These are phyloP conservation scores for Chaenogobius annularis DNA, from an alignment of 2,113 vertebrate species.

Conservation along the genomic window DNA sequence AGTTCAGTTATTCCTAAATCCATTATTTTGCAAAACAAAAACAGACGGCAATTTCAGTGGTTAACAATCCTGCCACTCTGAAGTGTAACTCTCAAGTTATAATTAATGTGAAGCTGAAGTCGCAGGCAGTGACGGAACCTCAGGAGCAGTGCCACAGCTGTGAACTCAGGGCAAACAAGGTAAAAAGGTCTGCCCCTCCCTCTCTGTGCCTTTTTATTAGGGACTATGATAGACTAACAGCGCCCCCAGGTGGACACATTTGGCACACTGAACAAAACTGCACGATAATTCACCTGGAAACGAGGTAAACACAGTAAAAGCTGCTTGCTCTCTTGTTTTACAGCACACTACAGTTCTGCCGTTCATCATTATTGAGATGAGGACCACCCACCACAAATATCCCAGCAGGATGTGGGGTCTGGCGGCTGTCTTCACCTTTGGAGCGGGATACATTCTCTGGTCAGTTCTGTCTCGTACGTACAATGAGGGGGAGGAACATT, in stretches of 20 bases:
- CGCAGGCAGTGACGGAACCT: background rate
- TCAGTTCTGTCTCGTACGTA: slow-evolving; percentile 59
- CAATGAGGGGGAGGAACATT: background rate
- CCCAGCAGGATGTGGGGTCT: slow-evolving; percentile 90
- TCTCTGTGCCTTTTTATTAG: background rate
- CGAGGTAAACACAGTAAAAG: background rate
- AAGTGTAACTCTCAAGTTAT: slow-evolving; percentile 2
- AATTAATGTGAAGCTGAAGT: slow-evolving; percentile 2
- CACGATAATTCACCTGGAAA: background rate
- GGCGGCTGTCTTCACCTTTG: slow-evolving; percentile 86
- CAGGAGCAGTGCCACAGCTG: background rate
- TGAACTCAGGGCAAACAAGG: slow-evolving; percentile 6
- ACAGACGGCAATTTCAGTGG: background rate
- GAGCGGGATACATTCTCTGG: slow-evolving; percentile 94
- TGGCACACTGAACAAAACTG: background rate
- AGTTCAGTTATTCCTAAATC: slow-evolving; percentile 3
- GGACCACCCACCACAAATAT: slow-evolving; percentile 92
- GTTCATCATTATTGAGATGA: slow-evolving; percentile 99
- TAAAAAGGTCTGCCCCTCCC: slow-evolving; percentile 10
- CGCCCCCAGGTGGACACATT: slow-evolving; percentile 29
- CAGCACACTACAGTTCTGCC: slow-evolving; percentile 98
- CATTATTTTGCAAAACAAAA: background rate
- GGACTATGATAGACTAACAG: slow-evolving; percentile 2
- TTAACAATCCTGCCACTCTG: background rate
- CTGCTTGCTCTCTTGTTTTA: slow-evolving; percentile 28